phyloP scores from a whole-genome alignment of 2,113 vertebrate genomes.

The Mellivora capensis region DNA sequence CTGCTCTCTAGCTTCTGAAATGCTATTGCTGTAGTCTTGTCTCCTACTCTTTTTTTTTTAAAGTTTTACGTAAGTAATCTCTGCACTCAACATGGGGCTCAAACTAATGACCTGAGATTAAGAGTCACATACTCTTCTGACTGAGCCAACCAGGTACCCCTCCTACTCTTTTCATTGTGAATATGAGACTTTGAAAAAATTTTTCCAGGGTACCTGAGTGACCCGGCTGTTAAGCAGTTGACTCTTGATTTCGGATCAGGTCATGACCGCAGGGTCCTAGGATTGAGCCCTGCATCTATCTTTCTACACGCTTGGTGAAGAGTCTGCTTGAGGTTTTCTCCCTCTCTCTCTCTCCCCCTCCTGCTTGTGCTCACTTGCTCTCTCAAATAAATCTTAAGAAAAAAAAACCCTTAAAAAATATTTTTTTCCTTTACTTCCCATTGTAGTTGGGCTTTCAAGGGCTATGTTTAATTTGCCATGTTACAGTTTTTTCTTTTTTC shows the following conservation, averaged over 20 bases:
- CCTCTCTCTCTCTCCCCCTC: background rate
- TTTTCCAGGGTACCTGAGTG: background rate
- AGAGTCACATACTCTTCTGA: background rate
- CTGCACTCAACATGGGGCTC: background rate
- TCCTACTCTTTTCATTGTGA: background rate
- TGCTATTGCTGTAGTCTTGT: background rate
- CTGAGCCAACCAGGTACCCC: background rate
- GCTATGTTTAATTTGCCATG: background rate
- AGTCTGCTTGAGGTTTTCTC: background rate
- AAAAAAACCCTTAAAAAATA: background rate
- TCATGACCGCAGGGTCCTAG: background rate
- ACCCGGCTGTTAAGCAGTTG: background rate
- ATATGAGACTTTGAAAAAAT: background rate
- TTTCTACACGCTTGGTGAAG: background rate
- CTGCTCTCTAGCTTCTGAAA: background rate
- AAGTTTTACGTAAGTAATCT: background rate
- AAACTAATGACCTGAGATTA: background rate
- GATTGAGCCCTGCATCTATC: background rate
- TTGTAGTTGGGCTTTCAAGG: background rate
- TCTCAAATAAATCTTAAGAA: background rate
- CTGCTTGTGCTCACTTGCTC: background rate
- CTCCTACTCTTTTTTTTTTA: background rate
- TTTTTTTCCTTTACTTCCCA: background rate
- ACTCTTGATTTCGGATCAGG: background rate
- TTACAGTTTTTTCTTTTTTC: background rate